Conservation (phyloP, 2,888 invertebrate species). For the Watsonalla cultraria region DNA sequence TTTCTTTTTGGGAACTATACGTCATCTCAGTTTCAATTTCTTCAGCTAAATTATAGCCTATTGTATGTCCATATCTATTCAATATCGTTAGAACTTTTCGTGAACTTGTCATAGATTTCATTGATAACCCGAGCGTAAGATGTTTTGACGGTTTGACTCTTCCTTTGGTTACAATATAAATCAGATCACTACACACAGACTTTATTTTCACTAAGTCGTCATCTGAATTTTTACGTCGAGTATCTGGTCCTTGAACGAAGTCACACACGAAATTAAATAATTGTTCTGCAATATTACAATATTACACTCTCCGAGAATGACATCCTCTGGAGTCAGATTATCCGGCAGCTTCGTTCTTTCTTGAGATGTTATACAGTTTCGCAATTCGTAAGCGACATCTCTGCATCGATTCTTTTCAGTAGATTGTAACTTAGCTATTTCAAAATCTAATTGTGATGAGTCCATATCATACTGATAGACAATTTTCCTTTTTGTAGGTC, state of each 20-base stretch:
- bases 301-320: slow-evolving; percentile 17
- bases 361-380: slow-evolving; percentile 20
- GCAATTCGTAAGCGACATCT: slow-evolving; percentile 23
- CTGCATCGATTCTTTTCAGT: slow-evolving; percentile 17
- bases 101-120: slow-evolving; percentile 28
- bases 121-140: slow-evolving; percentile 22
- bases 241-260: slow-evolving; percentile 16
- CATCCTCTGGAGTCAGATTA: slow-evolving; percentile 10
- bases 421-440: slow-evolving; percentile 6
- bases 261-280: slow-evolving; percentile 18
- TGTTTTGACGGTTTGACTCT: slow-evolving; percentile 23
- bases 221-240: slow-evolving; percentile 12
- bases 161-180: slow-evolving; percentile 12
- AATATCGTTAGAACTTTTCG: slow-evolving; percentile 24
- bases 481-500: slow-evolving; percentile 15
- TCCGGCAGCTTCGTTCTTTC: slow-evolving; percentile 14
- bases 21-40: slow-evolving; percentile 29
- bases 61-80: slow-evolving; percentile 31
- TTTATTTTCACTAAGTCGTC: slow-evolving; percentile 20
- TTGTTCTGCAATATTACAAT: slow-evolving; percentile 17
- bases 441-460: slow-evolving; percentile 20
- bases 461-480: slow-evolving; percentile 24
- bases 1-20: slow-evolving; percentile 2
- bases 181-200: slow-evolving; percentile 20
- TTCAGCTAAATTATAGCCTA: slow-evolving; percentile 27